Base-by-base conservation (phyloP, 1,140 invertebrate genomes). In the Temnothorax curvispinosus region DNA sequence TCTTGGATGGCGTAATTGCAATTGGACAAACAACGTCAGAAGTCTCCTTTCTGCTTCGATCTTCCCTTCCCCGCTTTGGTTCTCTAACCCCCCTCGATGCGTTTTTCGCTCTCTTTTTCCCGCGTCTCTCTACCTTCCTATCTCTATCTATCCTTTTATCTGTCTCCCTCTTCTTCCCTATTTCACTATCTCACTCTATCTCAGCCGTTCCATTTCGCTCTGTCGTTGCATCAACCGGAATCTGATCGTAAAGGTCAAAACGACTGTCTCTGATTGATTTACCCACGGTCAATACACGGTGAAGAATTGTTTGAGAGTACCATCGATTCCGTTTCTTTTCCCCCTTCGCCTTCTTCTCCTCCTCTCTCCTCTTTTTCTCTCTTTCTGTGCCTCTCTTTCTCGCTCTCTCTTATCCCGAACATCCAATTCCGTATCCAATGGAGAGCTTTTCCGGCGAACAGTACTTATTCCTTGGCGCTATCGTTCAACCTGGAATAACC, bases 221-320 rank as follows among this genome's bases (percentile, higher is more conserved):
- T 60, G 69, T 50, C 47, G 58, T 78, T 64, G 85, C 88, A 72
- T 38, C 88, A 56, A 50, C 9, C 78, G 89, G 89, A 90, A 91
- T 90, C 77, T 62, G 90, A 90, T 90, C 90, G 87, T 78, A 85
- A 88, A 91, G 89, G 84, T 91, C 90, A 87, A 90, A 91, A 91
- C 90, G 86, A 90, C 89, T 90, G 89, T 91, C 89, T 82, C 87
- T 90, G 90, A 91, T 91, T 91, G 90, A 91, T 91, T 91, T 91
- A 90, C 87, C 87, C 89, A 90, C 84, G 89, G 87, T 91, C 90
- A 90, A 91, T 91, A 90, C 90, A 86, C 90, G 84, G 74, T 85
- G 87, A 91, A 90, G 90, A 91, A 91, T 90, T 81, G 89, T 87
- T 88, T 74, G 76, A 80, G 76, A 77, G 89, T 44, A 71, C 62